phyloP scores from a whole-genome alignment of 2,888 invertebrate species.

The Diabrotica balteata region DNA sequence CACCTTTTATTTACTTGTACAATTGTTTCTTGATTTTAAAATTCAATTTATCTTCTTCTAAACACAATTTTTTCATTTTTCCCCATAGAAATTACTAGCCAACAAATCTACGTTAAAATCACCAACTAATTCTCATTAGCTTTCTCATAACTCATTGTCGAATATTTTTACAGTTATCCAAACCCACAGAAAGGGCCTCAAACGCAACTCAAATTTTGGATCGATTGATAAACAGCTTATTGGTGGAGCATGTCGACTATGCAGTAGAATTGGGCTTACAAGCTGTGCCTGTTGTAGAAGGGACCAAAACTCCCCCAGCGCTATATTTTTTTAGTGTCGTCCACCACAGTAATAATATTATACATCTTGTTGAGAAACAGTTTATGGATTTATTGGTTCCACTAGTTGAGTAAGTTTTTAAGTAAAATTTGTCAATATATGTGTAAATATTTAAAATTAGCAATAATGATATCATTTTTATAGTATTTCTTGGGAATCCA shows the following conservation, averaged over 20 bases:
- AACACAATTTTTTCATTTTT: too few relatives aligned
- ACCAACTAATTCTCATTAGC: too few relatives aligned
- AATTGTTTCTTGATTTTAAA: too few relatives aligned
- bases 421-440: background rate
- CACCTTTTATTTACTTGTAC: too few relatives aligned
- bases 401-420: constrained; percentile 75
- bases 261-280: constrained; percentile 93
- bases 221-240: constrained; percentile 81
- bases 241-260: constrained; percentile 94
- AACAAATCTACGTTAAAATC: too few relatives aligned
- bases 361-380: constrained; percentile 91
- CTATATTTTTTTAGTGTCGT: constrained; percentile 94
- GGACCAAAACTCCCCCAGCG: constrained; percentile 77
- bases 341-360: constrained; percentile 91
- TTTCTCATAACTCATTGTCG: too few relatives aligned
- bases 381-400: constrained; percentile 90
- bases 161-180: constrained; percentile 70
- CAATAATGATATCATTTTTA: too few relatives aligned
- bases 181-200: constrained; percentile 74
- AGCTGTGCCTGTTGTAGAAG: constrained; percentile 88
- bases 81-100: too few relatives aligned
- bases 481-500: too few relatives aligned
- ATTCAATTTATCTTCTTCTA: too few relatives aligned
- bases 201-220: constrained; percentile 86
- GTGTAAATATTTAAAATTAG: too few relatives aligned